A percentile compares a stretch with the other conserved stretches of the same genome.
Conservation (phyloP, 2,888 invertebrate genomes). For the Vanessa cardui region DNA sequence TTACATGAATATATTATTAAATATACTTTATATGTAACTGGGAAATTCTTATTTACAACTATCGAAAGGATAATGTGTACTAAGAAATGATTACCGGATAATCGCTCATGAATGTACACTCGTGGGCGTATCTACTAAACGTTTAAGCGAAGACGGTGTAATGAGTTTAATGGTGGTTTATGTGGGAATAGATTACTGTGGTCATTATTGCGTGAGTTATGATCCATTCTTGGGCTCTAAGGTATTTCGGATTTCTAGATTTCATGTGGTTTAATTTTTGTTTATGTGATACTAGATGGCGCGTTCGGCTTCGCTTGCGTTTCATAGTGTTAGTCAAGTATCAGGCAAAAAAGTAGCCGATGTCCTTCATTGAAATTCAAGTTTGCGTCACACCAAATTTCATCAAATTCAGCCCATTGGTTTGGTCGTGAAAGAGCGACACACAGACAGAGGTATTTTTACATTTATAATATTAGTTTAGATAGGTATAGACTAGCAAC, state of each 20-base stretch:
- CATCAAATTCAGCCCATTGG: too few relatives aligned
- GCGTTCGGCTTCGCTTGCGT: too few relatives aligned
- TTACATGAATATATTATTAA: neutral
- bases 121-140: conserved; percentile 29
- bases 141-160: conserved; percentile 35
- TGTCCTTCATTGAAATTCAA: too few relatives aligned
- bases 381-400: too few relatives aligned
- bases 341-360: too few relatives aligned
- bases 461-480: too few relatives aligned
- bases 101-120: conserved; percentile 28
- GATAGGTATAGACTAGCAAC: too few relatives aligned
- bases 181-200: conserved; percentile 41
- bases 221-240: conserved; percentile 11
- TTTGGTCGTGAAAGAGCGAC: too few relatives aligned
- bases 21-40: conserved; percentile 9
- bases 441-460: too few relatives aligned
- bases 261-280: neutral
- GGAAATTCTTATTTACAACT: conserved; percentile 14
- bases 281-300: neutral
- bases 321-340: too few relatives aligned
- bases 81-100: conserved; percentile 32
- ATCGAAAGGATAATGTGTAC: conserved; percentile 29
- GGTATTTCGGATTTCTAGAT: conserved; percentile 7
- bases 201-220: conserved; percentile 37
- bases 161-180: conserved; percentile 40